Base-by-base conservation (phyloP, 1,140 invertebrate genomes). In the Euura lappo region DNA sequence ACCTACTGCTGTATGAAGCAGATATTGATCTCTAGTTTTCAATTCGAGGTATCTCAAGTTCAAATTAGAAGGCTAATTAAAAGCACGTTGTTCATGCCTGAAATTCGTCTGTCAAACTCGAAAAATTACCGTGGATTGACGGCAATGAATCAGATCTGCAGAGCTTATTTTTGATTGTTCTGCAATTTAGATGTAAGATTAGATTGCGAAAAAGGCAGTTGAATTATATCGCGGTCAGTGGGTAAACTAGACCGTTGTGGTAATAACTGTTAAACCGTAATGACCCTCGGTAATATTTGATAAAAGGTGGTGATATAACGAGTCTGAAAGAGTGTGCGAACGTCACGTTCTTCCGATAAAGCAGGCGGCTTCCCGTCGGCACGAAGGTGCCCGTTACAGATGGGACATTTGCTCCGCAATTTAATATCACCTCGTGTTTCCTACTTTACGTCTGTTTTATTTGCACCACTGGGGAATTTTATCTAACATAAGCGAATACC, bases 361-460 rank as follows among this genome's bases (percentile, higher is more conserved):
- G 7, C 66, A 68, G 66, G 28, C 51, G 51, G 51, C 13, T 6
- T 60, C 13, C 51, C 5, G 51, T 60, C 51, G 44, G 4, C 44
- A 68, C 66, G 66, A 42, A 68, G 66, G 8, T 28, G 8, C 66
- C 28, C 11, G 13, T 28, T 68, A 68, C 43, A 68, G n/a, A 51
- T 51, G 28, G 28, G 28, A 68, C 13, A 28, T 44, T 68, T 44
- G 3, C 66, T 42, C 44, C 13, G 44, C 66, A 68, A 68, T 70
- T 68, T 74, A 66, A 71, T 74, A 71, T 74, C 46, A 44, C 71
- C 73, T 28, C 43, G 2, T 46, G 46, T 47, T 69, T 13, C 47
- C 64, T 68, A 69, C 68, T 72, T 75, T 65, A 69, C 51, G 45
- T 72, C 64, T 68, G 42, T 72, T 72, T 72, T 72, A 75, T 70